A percentile compares a stretch with the other conserved stretches of the same genome.
These are phyloP conservation scores for Conomelus anceps DNA, from an alignment of 2,888 invertebrate genomes.

Conservation along the genomic window DNA sequence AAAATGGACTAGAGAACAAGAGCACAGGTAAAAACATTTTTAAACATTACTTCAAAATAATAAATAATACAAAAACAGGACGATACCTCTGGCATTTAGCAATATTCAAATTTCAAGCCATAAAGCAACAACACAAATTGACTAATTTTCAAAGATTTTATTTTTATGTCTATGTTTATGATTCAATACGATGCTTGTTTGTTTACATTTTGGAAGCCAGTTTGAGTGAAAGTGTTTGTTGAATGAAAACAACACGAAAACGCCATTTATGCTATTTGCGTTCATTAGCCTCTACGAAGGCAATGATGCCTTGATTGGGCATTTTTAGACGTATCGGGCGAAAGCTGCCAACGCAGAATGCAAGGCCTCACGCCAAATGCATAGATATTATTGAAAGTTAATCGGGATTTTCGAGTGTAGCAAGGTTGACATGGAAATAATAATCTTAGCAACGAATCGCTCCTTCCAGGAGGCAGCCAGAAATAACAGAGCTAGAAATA, in stretches of 20 bases:
- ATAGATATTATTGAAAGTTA: background rate
- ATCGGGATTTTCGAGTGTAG: background rate
- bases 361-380: background rate
- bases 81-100: no score
- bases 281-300: background rate
- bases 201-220: background rate
- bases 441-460: background rate
- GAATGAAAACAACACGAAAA: background rate
- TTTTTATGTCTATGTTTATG: background rate
- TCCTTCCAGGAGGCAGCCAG: background rate
- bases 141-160: background rate
- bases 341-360: background rate
- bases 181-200: background rate
- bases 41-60: background rate
- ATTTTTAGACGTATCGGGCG: background rate
- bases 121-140: no score
- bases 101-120: no score
- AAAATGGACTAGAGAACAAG: background rate
- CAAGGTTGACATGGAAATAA: background rate
- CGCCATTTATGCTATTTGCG: background rate
- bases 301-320: background rate
- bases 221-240: background rate
- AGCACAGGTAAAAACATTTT: background rate
- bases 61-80: background rate
- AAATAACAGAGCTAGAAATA: background rate